phyloP scores from a whole-genome alignment of 2,888 invertebrate species.

The Nephrocerus scutellatus region DNA sequence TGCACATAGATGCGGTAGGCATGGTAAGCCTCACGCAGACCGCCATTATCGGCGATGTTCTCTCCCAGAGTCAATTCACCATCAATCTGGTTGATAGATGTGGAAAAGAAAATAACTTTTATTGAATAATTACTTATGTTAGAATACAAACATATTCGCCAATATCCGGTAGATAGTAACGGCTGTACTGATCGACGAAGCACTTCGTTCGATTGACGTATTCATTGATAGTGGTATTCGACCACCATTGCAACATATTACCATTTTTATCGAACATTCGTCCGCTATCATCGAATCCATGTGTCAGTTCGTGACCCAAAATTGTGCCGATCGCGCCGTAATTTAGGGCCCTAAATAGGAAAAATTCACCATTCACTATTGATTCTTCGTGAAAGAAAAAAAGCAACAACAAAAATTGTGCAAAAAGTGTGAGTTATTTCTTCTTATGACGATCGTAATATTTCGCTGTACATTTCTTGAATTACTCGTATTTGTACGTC shows the following conservation, averaged over 20 bases:
- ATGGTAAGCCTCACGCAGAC: constrained; percentile 63
- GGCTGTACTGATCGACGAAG: constrained; percentile 76
- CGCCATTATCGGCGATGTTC: constrained; percentile 80
- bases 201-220: constrained; percentile 74
- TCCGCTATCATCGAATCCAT: constrained; percentile 53
- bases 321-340: constrained; percentile 75
- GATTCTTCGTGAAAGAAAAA: constrained; percentile 1
- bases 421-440: constrained; percentile 1
- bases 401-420: background rate
- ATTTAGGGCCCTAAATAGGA: constrained; percentile 67
- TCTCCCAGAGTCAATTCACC: constrained; percentile 71
- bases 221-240: constrained; percentile 63
- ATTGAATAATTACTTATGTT: background rate
- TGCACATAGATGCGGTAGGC: constrained; percentile 59
- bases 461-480: no score
- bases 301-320: constrained; percentile 67
- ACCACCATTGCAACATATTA: constrained; percentile 87
- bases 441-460: no score
- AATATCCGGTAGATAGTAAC: constrained; percentile 59
- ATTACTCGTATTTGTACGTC: no score
- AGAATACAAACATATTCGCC: constrained; percentile 53
- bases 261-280: constrained; percentile 79
- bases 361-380: constrained; percentile 16
- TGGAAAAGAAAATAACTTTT: background rate
- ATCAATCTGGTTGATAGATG: constrained; percentile 54